These are phyloP conservation scores for Noctua janthe DNA, from an alignment of 2,888 invertebrate genomes.

Conservation along the genomic window DNA sequence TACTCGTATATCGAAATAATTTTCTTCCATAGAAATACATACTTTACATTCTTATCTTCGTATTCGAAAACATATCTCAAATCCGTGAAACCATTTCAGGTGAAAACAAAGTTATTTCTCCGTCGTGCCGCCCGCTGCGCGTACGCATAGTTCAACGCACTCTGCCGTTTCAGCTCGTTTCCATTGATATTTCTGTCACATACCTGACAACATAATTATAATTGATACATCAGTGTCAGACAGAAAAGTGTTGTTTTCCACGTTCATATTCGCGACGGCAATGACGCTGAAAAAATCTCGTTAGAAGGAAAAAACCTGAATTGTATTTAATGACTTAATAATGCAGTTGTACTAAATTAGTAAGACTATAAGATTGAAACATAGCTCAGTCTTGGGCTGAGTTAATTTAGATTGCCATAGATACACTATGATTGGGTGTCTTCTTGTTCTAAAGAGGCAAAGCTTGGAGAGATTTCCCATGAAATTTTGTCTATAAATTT, in stretches of 20 bases:
- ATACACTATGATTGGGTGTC: neutral
- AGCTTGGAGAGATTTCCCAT: neutral
- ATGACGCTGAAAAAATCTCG: neutral
- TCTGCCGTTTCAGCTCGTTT: constrained; percentile 65
- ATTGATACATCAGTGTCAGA: constrained; percentile 37
- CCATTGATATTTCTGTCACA: constrained; percentile 55
- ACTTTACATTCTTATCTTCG: neutral
- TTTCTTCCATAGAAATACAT: neutral
- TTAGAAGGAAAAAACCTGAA: neutral
- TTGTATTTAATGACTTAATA: neutral
- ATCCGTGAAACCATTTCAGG: constrained; percentile 28
- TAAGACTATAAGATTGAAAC: neutral
- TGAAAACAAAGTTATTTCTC: constrained; percentile 46
- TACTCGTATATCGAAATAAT: too few species aligned
- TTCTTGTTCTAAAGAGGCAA: neutral
- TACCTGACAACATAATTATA: constrained; percentile 49
- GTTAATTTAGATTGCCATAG: neutral
- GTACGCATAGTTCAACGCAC: constrained; percentile 67
- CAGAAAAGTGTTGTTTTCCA: constrained; percentile 14
- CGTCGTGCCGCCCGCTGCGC: constrained; percentile 17
- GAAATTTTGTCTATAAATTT: neutral
- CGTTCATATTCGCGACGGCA: neutral
- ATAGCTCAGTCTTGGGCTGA: neutral
- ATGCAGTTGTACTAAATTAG: neutral
- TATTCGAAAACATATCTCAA: neutral